phyloP scores from a whole-genome alignment of 2,888 invertebrate genomes.

The Tryphoninae sp. region DNA sequence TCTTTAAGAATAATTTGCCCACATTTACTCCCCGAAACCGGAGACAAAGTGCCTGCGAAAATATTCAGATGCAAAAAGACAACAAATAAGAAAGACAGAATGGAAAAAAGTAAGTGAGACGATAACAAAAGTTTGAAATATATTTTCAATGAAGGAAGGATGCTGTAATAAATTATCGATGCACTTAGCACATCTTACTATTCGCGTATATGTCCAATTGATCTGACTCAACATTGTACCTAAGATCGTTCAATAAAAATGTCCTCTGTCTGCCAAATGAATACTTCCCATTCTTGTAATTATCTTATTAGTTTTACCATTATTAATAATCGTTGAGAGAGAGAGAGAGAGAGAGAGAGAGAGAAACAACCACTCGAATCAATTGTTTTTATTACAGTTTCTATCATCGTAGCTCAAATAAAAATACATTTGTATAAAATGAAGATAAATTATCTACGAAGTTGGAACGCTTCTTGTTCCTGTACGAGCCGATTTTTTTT shows the following conservation, averaged over 20 bases:
- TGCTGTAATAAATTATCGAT: conserved; percentile 73
- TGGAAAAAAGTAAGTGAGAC: conserved; percentile 58
- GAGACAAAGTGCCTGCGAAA: conserved; percentile 79
- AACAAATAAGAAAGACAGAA: conserved; percentile 66
- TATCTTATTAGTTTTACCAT: background rate
- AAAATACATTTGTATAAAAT: conserved; percentile 52
- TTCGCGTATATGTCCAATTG: conserved; percentile 69
- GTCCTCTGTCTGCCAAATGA: conserved; percentile 74
- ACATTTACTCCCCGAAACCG: conserved; percentile 65
- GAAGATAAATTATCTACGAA: conserved; percentile 46
- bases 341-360: background rate
- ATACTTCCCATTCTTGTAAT: background rate
- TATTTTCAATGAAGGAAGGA: conserved; percentile 77
- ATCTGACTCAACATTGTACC: conserved; percentile 74
- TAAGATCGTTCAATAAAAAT: conserved; percentile 76
- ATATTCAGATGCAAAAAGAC: conserved; percentile 71
- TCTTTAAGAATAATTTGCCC: conserved; percentile 53
- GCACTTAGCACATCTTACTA: conserved; percentile 68
- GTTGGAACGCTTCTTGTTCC: background rate
- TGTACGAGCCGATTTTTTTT: background rate
- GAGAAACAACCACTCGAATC: background rate
- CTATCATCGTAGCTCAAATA: conserved; percentile 30
- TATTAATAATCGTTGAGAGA: background rate
- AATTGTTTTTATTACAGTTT: conserved; percentile 36
- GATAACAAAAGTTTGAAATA: conserved; percentile 67